Evolutionary conservation across 2,888 invertebrate genomes (phyloP).

Genomic region (Molorchus minor): DNA sequence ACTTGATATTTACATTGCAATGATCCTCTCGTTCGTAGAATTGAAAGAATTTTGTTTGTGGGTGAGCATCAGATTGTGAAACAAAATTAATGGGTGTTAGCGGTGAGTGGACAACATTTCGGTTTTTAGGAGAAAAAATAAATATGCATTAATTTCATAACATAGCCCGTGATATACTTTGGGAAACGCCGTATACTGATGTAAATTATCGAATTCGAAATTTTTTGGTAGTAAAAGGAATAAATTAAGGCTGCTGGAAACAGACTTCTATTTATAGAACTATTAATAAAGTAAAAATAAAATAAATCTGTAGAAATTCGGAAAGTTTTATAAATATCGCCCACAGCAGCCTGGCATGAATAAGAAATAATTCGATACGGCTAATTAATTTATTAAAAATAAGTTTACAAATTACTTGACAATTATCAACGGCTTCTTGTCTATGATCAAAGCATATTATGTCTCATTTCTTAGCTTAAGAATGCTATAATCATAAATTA

Average conservation of each 20-base stretch:
- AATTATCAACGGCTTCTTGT: no score
- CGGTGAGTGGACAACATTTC: conserved; percentile 3
- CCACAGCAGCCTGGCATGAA: not conserved
- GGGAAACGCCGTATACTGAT: not conserved
- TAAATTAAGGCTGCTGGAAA: not conserved
- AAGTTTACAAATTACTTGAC: no score
- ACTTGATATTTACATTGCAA: no score
- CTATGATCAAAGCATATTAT: no score
- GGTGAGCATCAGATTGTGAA: not conserved
- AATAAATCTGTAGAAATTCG: no score
- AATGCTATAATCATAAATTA: no score
- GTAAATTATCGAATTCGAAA: conserved; percentile 5
- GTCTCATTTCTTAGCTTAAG: no score
- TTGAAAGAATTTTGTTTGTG: conserved; percentile 2
- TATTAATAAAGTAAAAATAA: no score
- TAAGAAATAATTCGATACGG: no score
- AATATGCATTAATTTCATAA: conserved; percentile 21
- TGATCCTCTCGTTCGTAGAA: no score
- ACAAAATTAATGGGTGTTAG: conserved; percentile 5
- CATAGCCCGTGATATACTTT: conserved; percentile 5
- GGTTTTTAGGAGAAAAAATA: conserved; percentile 1
- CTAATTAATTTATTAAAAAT: no score
- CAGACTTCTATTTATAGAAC: not conserved
- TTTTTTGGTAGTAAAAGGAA: conserved; percentile 5
- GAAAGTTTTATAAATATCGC: not conserved